Evolutionary conservation across 2,797 vertebrate genomes (phyloP).

Genomic region (Pipistrellus nathusii): DNA sequence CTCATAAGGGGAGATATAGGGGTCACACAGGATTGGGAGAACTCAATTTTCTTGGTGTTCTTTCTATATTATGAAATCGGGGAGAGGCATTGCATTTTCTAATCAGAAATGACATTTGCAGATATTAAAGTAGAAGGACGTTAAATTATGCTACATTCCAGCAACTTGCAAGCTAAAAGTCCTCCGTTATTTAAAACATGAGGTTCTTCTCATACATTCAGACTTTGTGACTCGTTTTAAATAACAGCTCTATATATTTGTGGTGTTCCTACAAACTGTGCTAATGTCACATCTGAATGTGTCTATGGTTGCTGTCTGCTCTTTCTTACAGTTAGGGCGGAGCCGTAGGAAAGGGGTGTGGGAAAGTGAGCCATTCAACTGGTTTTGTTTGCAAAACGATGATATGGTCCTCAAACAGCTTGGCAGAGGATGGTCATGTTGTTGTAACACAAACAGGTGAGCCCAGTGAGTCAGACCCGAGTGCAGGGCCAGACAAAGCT

Average conservation of each 20-base stretch:
- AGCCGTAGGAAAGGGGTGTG: not conserved
- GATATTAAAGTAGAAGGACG: conserved; percentile 30
- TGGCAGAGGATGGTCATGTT: not conserved
- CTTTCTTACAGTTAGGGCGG: not conserved
- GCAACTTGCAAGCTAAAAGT: conserved; percentile 4
- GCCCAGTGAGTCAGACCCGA: not conserved
- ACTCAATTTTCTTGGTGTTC: conserved; percentile 42
- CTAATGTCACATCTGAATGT: not conserved
- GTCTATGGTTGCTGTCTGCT: not conserved
- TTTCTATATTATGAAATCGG: conserved; percentile 20
- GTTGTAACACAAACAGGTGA: not conserved
- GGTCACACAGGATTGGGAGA: not conserved
- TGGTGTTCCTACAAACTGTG: not conserved
- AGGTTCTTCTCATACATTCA: not conserved
- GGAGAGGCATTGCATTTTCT: not conserved
- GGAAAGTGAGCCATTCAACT: not conserved
- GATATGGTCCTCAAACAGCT: not conserved
- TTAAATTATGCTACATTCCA: conserved; percentile 32
- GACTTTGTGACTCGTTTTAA: conserved; percentile 47
- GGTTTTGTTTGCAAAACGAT: conserved; percentile 6
- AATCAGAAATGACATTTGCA: conserved; percentile 52
- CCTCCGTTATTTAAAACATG: not conserved
- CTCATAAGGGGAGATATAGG: not conserved
- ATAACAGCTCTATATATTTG: not conserved
- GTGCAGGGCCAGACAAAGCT: not conserved